Conservation (phyloP, 2,797 vertebrate species). For the Rhincodon typus region DNA sequence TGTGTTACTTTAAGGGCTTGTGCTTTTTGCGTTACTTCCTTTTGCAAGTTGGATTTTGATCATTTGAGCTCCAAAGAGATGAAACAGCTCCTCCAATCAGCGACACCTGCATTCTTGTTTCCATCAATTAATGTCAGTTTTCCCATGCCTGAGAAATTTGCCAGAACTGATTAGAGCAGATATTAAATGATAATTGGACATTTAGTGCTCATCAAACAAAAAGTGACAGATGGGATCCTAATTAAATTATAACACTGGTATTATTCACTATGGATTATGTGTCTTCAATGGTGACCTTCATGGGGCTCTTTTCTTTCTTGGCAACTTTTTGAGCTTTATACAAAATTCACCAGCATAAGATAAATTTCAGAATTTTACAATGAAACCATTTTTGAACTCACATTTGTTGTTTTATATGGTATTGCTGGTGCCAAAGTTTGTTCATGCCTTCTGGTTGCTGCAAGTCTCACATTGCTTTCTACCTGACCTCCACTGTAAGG, state of each 20-base stretch:
- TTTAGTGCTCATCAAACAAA: constrained; percentile 97
- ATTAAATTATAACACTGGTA: constrained; percentile 98
- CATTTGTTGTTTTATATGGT: background rate
- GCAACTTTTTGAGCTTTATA: constrained; percentile 53
- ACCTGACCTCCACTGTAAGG: constrained; percentile 21
- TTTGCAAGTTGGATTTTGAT: background rate
- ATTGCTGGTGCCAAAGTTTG: background rate
- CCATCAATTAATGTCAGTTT: constrained; percentile 74
- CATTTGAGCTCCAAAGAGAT: background rate
- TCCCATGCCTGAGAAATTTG: constrained; percentile 81
- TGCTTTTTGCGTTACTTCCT: constrained; percentile 10
- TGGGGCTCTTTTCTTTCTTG: constrained; percentile 43
- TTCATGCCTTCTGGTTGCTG: background rate
- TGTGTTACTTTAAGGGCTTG: background rate
- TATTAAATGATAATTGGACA: constrained; percentile 99
- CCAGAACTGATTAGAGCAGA: constrained; percentile 98
- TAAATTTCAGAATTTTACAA: constrained; percentile 39
- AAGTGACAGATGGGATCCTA: constrained; percentile 98
- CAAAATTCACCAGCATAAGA: constrained; percentile 43
- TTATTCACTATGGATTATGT: constrained; percentile 74
- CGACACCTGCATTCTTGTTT: constrained; percentile 57
- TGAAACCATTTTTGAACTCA: background rate
- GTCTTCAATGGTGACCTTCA: constrained; percentile 79
- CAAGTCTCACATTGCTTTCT: background rate
- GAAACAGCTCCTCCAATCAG: constrained; percentile 45